Conservation (phyloP, 2,113 vertebrate species). For the Plestiodon gilberti region DNA sequence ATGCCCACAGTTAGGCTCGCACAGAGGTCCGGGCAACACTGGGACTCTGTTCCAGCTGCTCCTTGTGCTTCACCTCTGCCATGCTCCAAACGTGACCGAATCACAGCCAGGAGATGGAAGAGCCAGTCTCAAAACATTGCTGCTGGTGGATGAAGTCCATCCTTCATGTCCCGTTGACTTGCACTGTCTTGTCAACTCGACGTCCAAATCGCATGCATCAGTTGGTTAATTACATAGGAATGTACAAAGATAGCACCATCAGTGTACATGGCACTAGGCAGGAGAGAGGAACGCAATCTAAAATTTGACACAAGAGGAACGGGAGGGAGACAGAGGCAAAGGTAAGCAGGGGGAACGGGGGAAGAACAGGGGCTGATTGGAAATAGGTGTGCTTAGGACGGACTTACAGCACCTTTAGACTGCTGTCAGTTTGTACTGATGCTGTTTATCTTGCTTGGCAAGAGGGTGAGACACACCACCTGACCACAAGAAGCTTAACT, state of each 20-base stretch:
- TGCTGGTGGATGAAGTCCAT: not conserved
- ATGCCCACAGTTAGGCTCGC: not conserved
- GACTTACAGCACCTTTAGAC: not conserved
- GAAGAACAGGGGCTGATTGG: not conserved
- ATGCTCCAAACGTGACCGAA: not conserved
- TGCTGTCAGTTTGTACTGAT: not conserved
- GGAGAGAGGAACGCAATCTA: not conserved
- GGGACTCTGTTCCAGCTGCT: too few species aligned
- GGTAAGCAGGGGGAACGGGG: not conserved
- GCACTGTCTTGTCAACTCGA: too few species aligned
- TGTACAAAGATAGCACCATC: fast-evolving
- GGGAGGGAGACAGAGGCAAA: too few species aligned
- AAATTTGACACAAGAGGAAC: not conserved
- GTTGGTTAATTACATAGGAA: not conserved
- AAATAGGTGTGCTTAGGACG: not conserved
- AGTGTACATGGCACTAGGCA: too few species aligned
- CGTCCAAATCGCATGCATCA: not conserved
- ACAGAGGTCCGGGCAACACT: not conserved
- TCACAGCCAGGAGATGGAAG: not conserved
- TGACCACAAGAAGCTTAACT: too few species aligned
- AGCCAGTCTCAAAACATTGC: not conserved
- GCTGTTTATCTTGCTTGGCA: too few species aligned
- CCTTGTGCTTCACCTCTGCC: not conserved
- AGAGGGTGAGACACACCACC: not conserved
- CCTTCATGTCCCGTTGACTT: not conserved